Evolutionary conservation across 2,888 invertebrate species (phyloP).

Genomic region (Thalpophila matura): DNA sequence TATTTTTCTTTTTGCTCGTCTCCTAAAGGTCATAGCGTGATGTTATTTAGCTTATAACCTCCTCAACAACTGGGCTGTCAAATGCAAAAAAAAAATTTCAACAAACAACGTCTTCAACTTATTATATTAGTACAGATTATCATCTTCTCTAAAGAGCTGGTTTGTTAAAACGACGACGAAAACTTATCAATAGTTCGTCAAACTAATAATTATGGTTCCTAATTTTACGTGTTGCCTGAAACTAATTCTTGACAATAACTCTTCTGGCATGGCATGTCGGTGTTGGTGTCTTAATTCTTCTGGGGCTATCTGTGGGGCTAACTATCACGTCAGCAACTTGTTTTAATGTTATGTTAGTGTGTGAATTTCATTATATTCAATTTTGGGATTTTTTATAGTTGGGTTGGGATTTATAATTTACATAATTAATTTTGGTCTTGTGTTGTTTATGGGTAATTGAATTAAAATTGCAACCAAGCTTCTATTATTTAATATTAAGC

Average conservation of each 20-base stretch:
- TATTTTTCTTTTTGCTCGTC: too few relatives aligned
- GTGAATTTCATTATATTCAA: not conserved
- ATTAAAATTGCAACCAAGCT: not conserved
- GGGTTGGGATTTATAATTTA: slow-evolving; percentile 20
- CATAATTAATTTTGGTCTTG: slow-evolving; percentile 9
- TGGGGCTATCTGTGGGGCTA: slow-evolving; percentile 28
- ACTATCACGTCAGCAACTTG: slow-evolving; percentile 20
- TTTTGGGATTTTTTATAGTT: not conserved
- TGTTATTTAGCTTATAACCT: too few relatives aligned
- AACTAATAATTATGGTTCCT: slow-evolving; percentile 43
- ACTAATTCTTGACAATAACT: slow-evolving; percentile 43
- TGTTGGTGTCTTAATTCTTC: slow-evolving; percentile 67
- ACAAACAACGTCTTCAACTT: too few relatives aligned
- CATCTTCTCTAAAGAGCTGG: too few relatives aligned
- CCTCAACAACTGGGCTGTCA: too few relatives aligned
- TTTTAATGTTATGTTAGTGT: slow-evolving; percentile 4
- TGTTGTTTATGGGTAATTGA: slow-evolving; percentile 22
- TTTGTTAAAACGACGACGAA: too few relatives aligned
- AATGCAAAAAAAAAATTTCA: too few relatives aligned
- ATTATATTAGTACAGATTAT: too few relatives aligned
- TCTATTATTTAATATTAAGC: too few relatives aligned
- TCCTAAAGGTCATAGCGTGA: too few relatives aligned
- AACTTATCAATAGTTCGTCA: too few relatives aligned
- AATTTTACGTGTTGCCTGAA: slow-evolving; percentile 36
- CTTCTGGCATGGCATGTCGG: slow-evolving; percentile 73